phyloP scores from a whole-genome alignment of 2,888 invertebrate genomes.

The Acleris holmiana region DNA sequence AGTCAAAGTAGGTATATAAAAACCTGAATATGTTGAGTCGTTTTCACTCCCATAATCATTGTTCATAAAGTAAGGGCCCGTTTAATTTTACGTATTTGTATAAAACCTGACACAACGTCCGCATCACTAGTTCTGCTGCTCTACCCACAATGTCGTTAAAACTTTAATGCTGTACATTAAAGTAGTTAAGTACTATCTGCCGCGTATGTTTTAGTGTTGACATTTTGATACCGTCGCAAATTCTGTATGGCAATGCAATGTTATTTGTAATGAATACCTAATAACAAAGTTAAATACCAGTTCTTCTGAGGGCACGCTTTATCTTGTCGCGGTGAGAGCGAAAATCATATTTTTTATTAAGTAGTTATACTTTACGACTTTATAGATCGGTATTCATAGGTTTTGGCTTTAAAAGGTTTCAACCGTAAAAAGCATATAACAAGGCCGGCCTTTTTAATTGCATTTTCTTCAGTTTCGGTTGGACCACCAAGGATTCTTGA shows the following conservation, averaged over 20 bases:
- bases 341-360: too few relatives aligned
- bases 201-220: not conserved
- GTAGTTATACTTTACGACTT: too few relatives aligned
- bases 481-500: too few relatives aligned
- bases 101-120: not conserved
- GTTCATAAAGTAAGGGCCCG: not conserved
- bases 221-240: not conserved
- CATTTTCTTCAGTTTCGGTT: too few relatives aligned
- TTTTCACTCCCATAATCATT: too few relatives aligned
- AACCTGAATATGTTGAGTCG: too few relatives aligned
- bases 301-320: not conserved
- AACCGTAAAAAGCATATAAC: too few relatives aligned
- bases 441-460: too few relatives aligned
- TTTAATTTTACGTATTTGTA: not conserved
- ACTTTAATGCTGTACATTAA: not conserved
- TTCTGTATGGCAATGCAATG: not conserved
- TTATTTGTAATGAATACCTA: not conserved
- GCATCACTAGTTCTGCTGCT: not conserved
- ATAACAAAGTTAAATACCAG: not conserved
- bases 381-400: too few relatives aligned
- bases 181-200: not conserved
- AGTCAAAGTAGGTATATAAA: too few relatives aligned
- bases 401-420: too few relatives aligned
- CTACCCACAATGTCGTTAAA: not conserved
- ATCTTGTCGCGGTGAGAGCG: too few relatives aligned